Percentiles rank a stretch among this genome's conserved stretches.
Conservation (phyloP, 2,888 invertebrate genomes). For the Sarcophaga variegata region DNA sequence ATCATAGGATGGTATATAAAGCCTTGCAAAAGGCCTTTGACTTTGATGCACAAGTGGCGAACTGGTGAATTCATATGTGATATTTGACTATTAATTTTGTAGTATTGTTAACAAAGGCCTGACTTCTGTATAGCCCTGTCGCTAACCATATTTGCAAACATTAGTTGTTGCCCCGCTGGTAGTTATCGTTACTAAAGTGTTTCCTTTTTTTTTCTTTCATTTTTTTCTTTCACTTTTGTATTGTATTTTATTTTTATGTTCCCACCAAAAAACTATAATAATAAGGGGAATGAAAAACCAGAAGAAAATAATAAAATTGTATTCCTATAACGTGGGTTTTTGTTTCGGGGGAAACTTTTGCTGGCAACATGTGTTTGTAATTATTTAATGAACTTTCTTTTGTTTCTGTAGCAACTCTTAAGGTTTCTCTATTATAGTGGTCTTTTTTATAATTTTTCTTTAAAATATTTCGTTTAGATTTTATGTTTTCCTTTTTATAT, state of each 20-base stretch:
- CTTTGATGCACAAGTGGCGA: no score
- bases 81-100: no score
- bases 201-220: background rate
- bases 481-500: background rate
- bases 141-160: no score
- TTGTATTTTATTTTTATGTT: slow-evolving; percentile 3
- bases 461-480: background rate
- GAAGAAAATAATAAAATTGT: slow-evolving; percentile 5
- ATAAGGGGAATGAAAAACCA: background rate
- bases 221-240: background rate
- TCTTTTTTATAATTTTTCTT: background rate
- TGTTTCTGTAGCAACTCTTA: background rate
- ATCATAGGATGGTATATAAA: background rate
- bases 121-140: no score
- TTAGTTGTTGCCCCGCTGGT: background rate
- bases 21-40: background rate
- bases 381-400: slow-evolving; percentile 46
- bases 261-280: background rate
- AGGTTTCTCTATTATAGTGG: background rate
- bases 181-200: background rate
- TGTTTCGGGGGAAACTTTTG: background rate
- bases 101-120: no score
- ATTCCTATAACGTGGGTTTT: slow-evolving; percentile 10
- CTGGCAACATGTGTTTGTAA: slow-evolving; percentile 47
- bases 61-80: no score